Percentiles rank a stretch among this genome's conserved stretches.
These are phyloP conservation scores for Oxyura jamaicensis DNA, from an alignment of 2,113 vertebrate genomes.

Conservation along the genomic window DNA sequence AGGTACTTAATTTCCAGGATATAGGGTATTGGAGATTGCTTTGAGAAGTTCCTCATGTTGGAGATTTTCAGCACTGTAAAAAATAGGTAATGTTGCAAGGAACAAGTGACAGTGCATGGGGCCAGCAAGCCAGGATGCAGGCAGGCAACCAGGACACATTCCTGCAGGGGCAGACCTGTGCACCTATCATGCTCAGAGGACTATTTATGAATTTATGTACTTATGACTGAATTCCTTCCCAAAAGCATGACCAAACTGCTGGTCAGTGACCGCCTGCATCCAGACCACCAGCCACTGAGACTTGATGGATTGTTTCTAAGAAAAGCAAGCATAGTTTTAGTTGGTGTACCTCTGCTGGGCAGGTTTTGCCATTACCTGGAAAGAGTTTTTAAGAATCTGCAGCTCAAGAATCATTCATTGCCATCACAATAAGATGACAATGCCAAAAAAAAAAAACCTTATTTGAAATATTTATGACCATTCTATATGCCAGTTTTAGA, in stretches of 20 bases:
- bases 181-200: not conserved
- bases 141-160: not conserved
- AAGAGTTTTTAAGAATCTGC: not conserved
- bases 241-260: not conserved
- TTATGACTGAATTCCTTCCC: not conserved
- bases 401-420: not conserved
- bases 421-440: not conserved
- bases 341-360: not conserved
- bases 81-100: not conserved
- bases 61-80: not conserved
- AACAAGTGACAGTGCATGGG: not conserved
- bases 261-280: not conserved
- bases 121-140: not conserved
- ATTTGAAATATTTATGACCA: not conserved
- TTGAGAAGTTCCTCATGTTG: not conserved
- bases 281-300: not conserved
- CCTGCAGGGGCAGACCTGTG: not conserved
- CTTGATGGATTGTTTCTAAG: not conserved
- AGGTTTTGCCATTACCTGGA: not conserved
- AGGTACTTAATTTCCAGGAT: not conserved
- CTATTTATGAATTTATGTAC: not conserved
- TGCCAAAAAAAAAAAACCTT: not conserved
- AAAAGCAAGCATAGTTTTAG: not conserved
- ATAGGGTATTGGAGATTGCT: not conserved
- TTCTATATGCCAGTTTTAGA: not conserved